A percentile compares a stretch with the other conserved stretches of the same genome.
Conservation (phyloP, 1,140 invertebrate species). For the Samia ricini region DNA sequence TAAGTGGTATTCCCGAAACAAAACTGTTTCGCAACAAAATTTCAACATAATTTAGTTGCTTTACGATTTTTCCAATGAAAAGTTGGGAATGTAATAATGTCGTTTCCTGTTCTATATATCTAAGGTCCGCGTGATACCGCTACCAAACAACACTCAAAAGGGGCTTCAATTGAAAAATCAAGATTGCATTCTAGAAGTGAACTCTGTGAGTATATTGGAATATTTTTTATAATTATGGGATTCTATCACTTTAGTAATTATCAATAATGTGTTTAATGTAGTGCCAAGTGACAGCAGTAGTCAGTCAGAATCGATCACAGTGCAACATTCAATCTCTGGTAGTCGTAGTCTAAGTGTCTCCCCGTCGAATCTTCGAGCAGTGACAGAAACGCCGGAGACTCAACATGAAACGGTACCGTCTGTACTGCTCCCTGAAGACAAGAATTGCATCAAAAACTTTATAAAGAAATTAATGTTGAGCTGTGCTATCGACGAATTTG, state of each 20-base stretch:
- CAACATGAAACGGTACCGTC: constrained; percentile 23
- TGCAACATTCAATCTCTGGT: constrained; percentile 41
- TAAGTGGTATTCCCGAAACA: too few species aligned
- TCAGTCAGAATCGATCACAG: constrained; percentile 41
- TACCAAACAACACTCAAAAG: constrained; percentile 56
- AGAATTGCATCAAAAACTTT: not conserved
- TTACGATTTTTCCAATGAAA: too few species aligned
- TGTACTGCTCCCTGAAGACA: constrained; percentile 26
- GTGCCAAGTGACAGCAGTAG: not conserved
- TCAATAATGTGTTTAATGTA: too few species aligned
- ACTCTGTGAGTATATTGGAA: constrained; percentile 59
- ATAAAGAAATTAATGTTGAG: not conserved
- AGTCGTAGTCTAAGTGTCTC: constrained; percentile 33
- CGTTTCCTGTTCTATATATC: too few species aligned
- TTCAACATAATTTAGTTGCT: too few species aligned
- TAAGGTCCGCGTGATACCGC: constrained; percentile 53
- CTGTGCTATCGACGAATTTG: not conserved
- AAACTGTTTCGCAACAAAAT: too few species aligned
- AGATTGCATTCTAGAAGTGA: constrained; percentile 65
- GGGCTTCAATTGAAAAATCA: constrained; percentile 62
- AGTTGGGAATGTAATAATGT: too few species aligned
- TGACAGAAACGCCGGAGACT: constrained; percentile 10
- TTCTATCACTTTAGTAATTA: too few species aligned
- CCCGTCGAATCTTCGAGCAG: constrained; percentile 16
- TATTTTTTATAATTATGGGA: too few species aligned